Percentiles rank a stretch among this genome's conserved stretches.
phyloP scores from a whole-genome alignment of 2,113 vertebrate genomes.

The Crotophaga sulcirostris region DNA sequence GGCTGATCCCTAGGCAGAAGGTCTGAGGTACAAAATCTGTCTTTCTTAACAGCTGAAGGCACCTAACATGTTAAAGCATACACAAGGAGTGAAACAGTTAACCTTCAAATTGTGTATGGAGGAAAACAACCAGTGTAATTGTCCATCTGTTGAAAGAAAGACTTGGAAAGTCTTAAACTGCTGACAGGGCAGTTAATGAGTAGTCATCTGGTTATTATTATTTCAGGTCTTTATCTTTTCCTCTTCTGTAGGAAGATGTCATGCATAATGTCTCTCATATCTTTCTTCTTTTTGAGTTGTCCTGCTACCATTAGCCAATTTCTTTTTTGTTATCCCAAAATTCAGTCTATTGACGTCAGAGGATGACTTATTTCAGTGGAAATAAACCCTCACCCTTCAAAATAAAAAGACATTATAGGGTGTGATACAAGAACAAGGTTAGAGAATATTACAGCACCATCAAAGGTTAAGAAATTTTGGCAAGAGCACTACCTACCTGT shows the following conservation, averaged over 20 bases:
- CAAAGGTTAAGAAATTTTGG: conserved; percentile 44
- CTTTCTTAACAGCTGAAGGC: background rate
- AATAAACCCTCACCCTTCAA: conserved; percentile 15
- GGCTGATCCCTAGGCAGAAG: background rate
- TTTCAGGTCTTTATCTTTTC: conserved; percentile 83
- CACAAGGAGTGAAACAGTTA: background rate
- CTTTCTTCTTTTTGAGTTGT: background rate
- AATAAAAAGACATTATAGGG: conserved; percentile 32
- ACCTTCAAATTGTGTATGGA: conserved; percentile 34
- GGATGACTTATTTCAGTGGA: conserved; percentile 41
- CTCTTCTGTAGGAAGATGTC: conserved; percentile 76
- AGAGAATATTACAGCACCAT: conserved; percentile 26
- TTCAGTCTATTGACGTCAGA: conserved; percentile 30
- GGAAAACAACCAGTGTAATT: conserved; percentile 55
- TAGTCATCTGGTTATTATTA: conserved; percentile 75
- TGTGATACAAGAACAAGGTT: conserved; percentile 47
- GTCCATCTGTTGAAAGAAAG: conserved; percentile 63
- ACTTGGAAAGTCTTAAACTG: conserved; percentile 60
- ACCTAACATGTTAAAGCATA: background rate
- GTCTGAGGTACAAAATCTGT: background rate
- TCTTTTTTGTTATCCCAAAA: conserved; percentile 47
- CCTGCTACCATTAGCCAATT: conserved; percentile 29
- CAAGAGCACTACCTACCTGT: background rate
- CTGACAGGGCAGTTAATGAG: conserved; percentile 69
- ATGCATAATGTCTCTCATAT: conserved; percentile 48